phyloP scores from a whole-genome alignment of 2,888 invertebrate species.

The Notodonta ziczac region DNA sequence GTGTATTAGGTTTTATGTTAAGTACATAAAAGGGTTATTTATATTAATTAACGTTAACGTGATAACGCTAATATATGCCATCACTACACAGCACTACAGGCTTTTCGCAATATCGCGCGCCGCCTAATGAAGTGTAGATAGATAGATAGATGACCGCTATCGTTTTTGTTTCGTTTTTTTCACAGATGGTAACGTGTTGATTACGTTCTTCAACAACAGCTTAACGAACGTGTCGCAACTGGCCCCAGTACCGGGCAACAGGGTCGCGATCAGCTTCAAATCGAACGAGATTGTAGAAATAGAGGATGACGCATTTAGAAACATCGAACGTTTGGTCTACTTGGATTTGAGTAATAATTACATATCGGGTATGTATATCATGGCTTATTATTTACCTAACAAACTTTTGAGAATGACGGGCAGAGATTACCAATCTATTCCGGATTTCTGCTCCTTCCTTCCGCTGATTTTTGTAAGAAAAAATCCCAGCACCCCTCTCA shows the following conservation, averaged over 20 bases:
- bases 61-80: conserved; percentile 4
- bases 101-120: neutral
- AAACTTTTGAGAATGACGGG: no score
- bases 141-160: conserved; percentile 7
- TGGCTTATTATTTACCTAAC: no score
- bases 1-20: conserved; percentile 28
- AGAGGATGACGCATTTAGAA: conserved; percentile 78
- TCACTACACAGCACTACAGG: neutral
- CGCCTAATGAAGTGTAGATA: neutral
- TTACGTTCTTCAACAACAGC: conserved; percentile 84
- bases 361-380: conserved; percentile 72
- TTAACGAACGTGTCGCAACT: conserved; percentile 77
- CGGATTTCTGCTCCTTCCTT: no score
- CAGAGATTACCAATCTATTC: no score
- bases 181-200: conserved; percentile 75
- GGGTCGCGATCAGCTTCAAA: conserved; percentile 80
- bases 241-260: conserved; percentile 67
- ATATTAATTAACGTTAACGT: no score
- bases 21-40: conserved; percentile 6
- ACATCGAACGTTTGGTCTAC: conserved; percentile 76
- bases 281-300: conserved; percentile 81
- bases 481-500: no score
- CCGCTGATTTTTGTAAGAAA: no score
- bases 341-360: conserved; percentile 85
- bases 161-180: conserved; percentile 22